phyloP scores from a whole-genome alignment of 2,797 vertebrate genomes.

The Melanotaenia parkinsoni region DNA sequence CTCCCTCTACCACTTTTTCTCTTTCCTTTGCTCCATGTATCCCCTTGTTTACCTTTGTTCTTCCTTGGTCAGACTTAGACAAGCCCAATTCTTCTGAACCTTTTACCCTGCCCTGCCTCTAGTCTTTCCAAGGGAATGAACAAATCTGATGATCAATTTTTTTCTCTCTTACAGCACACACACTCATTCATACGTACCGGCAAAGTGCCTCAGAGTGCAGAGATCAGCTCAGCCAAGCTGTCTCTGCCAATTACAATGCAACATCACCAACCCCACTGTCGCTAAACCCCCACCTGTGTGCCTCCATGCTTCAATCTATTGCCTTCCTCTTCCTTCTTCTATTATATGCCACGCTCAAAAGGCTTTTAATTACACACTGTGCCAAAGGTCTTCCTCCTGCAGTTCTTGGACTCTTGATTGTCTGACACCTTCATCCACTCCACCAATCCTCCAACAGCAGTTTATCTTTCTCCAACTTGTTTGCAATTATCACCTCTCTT shows the following conservation, averaged over 20 bases:
- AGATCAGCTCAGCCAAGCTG: slow-evolving; percentile 51
- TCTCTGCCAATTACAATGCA: slow-evolving; percentile 78
- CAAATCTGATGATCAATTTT: slow-evolving; percentile 80
- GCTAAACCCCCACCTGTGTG: slow-evolving; percentile 30
- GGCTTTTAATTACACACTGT: slow-evolving; percentile 70
- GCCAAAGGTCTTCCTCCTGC: slow-evolving; percentile 52
- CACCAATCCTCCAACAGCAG: slow-evolving; percentile 47
- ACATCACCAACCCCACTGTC: slow-evolving; percentile 48
- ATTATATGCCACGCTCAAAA: slow-evolving; percentile 47
- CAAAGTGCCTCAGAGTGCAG: slow-evolving; percentile 50
- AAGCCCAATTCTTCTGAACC: slow-evolving; percentile 66
- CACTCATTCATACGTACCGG: slow-evolving; percentile 15
- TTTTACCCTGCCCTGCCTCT: slow-evolving; percentile 54
- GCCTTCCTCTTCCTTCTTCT: slow-evolving; percentile 41
- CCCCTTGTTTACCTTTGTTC: slow-evolving; percentile 71
- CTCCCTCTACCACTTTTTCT: slow-evolving; percentile 28
- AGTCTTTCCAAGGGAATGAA: slow-evolving; percentile 75
- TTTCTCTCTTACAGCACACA: slow-evolving; percentile 26
- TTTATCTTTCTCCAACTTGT: slow-evolving; percentile 43
- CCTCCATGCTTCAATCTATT: slow-evolving; percentile 38
- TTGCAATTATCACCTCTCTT: slow-evolving; percentile 58
- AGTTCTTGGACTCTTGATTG: slow-evolving; percentile 42
- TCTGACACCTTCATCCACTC: slow-evolving; percentile 55
- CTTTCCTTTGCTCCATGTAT: slow-evolving; percentile 38
- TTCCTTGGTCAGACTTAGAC: slow-evolving; percentile 72